Conservation (phyloP, 2,113 vertebrate species). For the Podarcis raffonei region DNA sequence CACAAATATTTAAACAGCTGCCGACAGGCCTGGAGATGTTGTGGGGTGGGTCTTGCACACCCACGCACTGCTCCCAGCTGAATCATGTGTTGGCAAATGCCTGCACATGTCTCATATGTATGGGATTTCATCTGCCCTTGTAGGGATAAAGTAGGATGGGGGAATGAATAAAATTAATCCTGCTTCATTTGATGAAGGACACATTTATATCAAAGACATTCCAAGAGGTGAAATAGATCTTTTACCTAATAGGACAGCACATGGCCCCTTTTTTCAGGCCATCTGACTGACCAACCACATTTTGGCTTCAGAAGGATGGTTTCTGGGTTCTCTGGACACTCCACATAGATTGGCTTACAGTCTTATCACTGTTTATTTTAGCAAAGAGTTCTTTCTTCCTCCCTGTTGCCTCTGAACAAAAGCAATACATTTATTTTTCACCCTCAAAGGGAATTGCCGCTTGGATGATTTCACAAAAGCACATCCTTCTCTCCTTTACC, state of each 20-base stretch:
- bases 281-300: neutral
- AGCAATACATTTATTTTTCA: constrained; percentile 43
- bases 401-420: constrained; percentile 47
- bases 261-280: neutral
- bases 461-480: constrained; percentile 36
- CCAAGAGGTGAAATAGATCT: neutral
- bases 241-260: neutral
- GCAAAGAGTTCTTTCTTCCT: constrained; percentile 40
- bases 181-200: neutral
- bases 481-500: constrained; percentile 3
- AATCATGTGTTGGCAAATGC: too few relatives aligned
- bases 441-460: constrained; percentile 26
- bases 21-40: too few relatives aligned
- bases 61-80: too few relatives aligned
- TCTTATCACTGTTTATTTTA: constrained; percentile 51
- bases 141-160: too few relatives aligned
- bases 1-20: too few relatives aligned
- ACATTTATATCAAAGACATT: neutral
- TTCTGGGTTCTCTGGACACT: neutral
- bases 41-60: too few relatives aligned
- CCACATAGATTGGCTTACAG: constrained; percentile 45
- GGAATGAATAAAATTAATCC: neutral
- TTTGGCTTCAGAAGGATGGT: neutral
- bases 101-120: too few relatives aligned
- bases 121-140: too few relatives aligned